A percentile compares a stretch with the other conserved stretches of the same genome.
Conservation (phyloP, 2,113 vertebrate species). For the Alexandromys fortis region DNA sequence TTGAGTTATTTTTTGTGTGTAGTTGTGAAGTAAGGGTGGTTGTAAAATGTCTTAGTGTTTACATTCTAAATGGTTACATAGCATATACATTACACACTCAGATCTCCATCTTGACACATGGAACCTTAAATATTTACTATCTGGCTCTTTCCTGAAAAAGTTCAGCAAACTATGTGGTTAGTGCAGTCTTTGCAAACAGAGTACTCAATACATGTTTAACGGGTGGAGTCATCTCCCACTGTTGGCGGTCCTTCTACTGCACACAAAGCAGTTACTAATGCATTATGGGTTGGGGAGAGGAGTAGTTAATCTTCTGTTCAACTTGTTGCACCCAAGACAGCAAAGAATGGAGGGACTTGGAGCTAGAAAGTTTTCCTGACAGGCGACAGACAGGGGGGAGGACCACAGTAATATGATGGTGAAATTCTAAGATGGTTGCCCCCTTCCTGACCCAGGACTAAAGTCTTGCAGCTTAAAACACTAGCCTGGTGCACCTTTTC, state of each 20-base stretch:
- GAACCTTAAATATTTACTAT: conserved; percentile 21
- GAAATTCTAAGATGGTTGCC: background rate
- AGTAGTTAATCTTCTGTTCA: background rate
- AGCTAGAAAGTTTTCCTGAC: background rate
- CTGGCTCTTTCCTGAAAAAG: background rate
- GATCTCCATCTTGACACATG: conserved; percentile 50
- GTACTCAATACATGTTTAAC: conserved; percentile 15
- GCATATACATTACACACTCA: background rate
- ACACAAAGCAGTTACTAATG: background rate
- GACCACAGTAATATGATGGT: too few relatives aligned
- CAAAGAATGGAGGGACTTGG: background rate
- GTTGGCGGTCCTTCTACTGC: background rate
- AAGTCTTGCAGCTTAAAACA: background rate
- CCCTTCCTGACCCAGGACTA: background rate
- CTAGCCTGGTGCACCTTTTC: background rate
- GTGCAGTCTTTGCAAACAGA: background rate
- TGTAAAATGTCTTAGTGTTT: conserved; percentile 15
- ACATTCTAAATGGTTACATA: conserved; percentile 24
- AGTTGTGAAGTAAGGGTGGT: background rate
- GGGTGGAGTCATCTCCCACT: background rate
- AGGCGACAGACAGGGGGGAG: background rate
- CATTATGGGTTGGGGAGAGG: background rate
- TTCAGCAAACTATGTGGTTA: background rate
- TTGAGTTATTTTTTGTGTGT: background rate
- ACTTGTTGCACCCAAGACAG: background rate